Evolutionary conservation across 2,113 vertebrate genomes (phyloP), one percentile per base, ranked within the genome.

Genomic region (Cephalophus harveyi): DNA sequence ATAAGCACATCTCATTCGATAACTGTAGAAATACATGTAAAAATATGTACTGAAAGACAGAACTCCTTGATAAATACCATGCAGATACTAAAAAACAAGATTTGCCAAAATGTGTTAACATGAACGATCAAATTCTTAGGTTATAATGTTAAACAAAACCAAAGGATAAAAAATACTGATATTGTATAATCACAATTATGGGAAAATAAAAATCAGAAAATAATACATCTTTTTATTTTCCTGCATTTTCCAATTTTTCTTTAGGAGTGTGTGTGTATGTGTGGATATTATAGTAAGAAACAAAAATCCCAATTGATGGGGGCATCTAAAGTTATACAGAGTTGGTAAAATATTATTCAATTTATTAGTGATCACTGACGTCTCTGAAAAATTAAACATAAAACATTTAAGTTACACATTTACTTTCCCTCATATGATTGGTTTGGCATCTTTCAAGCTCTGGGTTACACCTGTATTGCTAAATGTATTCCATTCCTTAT

Each of bases 131-230:
- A 87, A 94, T 87, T 78, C n/a, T 95, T 57, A 50, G 43, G 60
- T 85, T 94, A 84, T 30, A 95, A 90, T 94, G 46, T 79, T 96
- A 95, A 96, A 90, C n/a, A 0, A 97, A 97, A 91, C 36, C 2
- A 91, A 96, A 79, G 13, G 64, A 52, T 91, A 90, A 76, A 93
- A 91, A 87, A 92, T 71, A 82, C 62, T 86, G 93, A 78, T n/a
- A 97, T 6, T 28, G 8, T 33, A 82, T 5, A 93, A 94, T 84
- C 28, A 95, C 16, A 98, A 95, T 57, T 93, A 93, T 48, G 19
- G 82, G 17, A 94, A 92, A 92, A 28, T 13, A 79, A 94, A 91
- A 93, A 2, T 14, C 36, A 48, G 52, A 91, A 89, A 94, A 74
- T 48, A 86, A 55, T 10, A 89, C 1, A 86, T 3, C 9, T 52